Base-by-base conservation (phyloP, 2,113 vertebrate species). In the Ctenodactylus gundi region DNA sequence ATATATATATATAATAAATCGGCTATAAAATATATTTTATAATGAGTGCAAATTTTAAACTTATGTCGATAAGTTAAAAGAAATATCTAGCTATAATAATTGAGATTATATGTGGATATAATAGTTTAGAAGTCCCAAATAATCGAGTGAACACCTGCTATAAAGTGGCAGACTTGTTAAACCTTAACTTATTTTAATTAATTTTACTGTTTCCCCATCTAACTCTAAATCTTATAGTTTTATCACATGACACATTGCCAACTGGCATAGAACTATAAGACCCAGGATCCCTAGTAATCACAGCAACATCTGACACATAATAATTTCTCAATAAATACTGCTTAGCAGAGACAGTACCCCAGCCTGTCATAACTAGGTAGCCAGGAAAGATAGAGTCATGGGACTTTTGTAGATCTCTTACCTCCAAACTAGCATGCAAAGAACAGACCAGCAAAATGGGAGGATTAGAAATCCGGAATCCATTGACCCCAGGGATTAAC, bases 361-460 rank as follows among this genome's bases (percentile, higher is more conserved):
- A 39, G 8, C 27, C 25, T 76, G 20, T 75, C 20, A 51, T 10
- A 51, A 4, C 29, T 23, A 51, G 51, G 2, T 80, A 49, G 67
- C 67, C 14, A 39, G 13, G 41, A 86, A 73, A n/a, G n/a, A 39
- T 7, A 46, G 90, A 51, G 20, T n/a, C 9, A 1, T n/a, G 27
- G 27, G 34, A 31, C 86, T 23, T 27, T 6, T 8, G 23, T 4
- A 70, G 81, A 78, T 91, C 62, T 96, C 98, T 97, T 98, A 99
- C 99, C 99, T 99, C 99, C 94, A 99, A 97, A 97, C 99, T 99
- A 94, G 99, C 99, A 36, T 99, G 99, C 91, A 99, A 98, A 44
- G 99, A 94, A 95, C 99, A 99, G 94, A 99, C 98, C 94, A 99
- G 97, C 80, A 99, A 97, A 96, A 99, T 98, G n/a, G 99, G 98